Percentiles rank a stretch among this genome's conserved stretches.
Conservation (phyloP, 2,797 vertebrate species). For the Schizothorax lantsangensis region DNA sequence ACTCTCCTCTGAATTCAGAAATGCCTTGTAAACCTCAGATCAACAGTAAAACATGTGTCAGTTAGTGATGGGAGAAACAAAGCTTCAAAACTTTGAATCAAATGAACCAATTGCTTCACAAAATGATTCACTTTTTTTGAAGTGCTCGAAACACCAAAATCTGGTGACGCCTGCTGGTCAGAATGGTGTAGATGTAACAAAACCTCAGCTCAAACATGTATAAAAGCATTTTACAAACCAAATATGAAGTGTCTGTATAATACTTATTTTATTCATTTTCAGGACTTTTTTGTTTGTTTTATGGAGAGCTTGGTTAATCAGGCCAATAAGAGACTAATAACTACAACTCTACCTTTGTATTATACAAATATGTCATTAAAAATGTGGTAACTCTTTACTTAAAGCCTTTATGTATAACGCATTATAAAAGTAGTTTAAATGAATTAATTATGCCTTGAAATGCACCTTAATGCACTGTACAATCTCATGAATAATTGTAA, state of each 20-base stretch:
- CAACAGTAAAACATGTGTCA: background rate
- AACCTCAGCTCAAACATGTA: background rate
- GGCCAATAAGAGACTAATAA: background rate
- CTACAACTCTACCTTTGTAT: background rate
- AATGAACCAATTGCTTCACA: background rate
- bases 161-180: background rate
- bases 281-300: background rate
- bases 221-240: background rate
- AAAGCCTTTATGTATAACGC: background rate
- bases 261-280: background rate
- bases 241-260: background rate
- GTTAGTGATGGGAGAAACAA: background rate
- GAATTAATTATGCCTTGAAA: background rate
- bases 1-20: background rate
- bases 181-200: background rate
- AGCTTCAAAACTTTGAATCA: background rate
- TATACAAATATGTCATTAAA: background rate
- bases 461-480: background rate
- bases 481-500: background rate
- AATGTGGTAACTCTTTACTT: background rate
- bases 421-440: background rate
- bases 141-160: background rate
- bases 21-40: background rate
- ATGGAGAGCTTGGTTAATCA: background rate
- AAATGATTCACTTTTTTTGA: background rate